These are phyloP conservation scores for Montipora capitata DNA, from an alignment of 92 coral and sea anemone genomes.

Conservation along the genomic window DNA sequence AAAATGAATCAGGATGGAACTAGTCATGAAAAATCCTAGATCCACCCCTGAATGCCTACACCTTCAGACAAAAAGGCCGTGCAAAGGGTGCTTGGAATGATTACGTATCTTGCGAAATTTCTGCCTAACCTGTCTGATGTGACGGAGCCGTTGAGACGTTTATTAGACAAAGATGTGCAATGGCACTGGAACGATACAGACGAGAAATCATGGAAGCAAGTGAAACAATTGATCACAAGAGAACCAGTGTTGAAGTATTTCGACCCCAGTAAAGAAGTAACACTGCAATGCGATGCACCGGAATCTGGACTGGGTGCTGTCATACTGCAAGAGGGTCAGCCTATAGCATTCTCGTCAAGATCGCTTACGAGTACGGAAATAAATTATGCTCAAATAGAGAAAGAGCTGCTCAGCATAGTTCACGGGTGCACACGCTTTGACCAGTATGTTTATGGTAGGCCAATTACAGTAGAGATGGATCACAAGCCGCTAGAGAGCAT, in stretches of 20 bases:
- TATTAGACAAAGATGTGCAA: constrained; percentile 9
- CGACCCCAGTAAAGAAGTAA: no score
- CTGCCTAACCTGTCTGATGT: constrained; percentile 7
- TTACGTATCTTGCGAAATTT: background rate
- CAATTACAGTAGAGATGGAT: constrained; percentile 21
- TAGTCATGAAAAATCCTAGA: no score
- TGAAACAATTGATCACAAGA: no score
- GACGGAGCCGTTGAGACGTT: constrained; percentile 6
- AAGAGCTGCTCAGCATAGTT: constrained; percentile 11
- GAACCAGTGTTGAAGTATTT: no score
- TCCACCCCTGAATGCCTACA: no score
- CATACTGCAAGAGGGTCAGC: background rate
- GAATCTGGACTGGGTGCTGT: no score
- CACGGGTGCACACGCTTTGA: constrained; percentile 4
- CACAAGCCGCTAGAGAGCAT: constrained; percentile 39
- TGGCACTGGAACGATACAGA: background rate
- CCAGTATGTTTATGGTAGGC: constrained; percentile 17
- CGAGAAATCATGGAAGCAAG: no score
- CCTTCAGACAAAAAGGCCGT: background rate
- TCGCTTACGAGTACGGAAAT: background rate
- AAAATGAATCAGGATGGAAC: no score
- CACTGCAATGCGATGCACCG: no score
- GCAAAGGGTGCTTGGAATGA: constrained; percentile 25
- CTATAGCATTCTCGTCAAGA: constrained; percentile 21
- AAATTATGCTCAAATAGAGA: constrained; percentile 4